Conservation (phyloP, 2,113 vertebrate genomes). For the Natator depressus region DNA sequence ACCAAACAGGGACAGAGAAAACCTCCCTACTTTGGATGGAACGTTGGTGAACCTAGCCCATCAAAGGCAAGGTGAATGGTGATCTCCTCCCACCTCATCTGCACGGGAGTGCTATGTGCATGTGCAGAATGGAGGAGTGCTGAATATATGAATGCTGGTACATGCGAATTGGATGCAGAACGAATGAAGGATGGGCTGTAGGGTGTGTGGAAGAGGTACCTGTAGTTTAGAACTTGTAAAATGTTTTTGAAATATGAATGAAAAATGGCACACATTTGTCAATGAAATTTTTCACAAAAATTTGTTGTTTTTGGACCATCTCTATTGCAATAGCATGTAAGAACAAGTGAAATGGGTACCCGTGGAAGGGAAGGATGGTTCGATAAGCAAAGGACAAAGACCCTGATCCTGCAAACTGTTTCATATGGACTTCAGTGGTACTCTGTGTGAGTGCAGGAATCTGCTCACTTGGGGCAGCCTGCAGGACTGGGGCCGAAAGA, state of each 20-base stretch:
- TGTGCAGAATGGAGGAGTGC: not conserved
- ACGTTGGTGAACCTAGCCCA: not conserved
- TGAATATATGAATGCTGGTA: not conserved
- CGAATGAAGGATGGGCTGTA: not conserved
- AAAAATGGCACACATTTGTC: conserved; percentile 1
- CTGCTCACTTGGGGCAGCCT: not conserved
- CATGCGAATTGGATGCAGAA: not conserved
- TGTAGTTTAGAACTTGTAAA: conserved; percentile 26
- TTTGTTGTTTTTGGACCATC: conserved; percentile 28
- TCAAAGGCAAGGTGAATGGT: rapidly evolving
- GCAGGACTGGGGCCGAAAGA: not conserved
- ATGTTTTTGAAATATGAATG: conserved; percentile 64
- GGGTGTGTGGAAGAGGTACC: not conserved
- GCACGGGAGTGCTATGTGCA: not conserved
- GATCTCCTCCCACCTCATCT: rapidly evolving
- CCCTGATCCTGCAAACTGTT: not conserved
- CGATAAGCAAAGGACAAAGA: not conserved
- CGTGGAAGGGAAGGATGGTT: not conserved
- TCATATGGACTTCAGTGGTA: rapidly evolving
- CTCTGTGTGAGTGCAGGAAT: not conserved
- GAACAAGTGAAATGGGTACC: not conserved
- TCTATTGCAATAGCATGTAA: not conserved
- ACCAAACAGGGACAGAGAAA: not conserved
- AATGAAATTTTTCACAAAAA: conserved; percentile 50
- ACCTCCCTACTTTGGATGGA: not conserved